phyloP scores from a whole-genome alignment of 1,140 invertebrate genomes.

The Aphidius gifuensis region DNA sequence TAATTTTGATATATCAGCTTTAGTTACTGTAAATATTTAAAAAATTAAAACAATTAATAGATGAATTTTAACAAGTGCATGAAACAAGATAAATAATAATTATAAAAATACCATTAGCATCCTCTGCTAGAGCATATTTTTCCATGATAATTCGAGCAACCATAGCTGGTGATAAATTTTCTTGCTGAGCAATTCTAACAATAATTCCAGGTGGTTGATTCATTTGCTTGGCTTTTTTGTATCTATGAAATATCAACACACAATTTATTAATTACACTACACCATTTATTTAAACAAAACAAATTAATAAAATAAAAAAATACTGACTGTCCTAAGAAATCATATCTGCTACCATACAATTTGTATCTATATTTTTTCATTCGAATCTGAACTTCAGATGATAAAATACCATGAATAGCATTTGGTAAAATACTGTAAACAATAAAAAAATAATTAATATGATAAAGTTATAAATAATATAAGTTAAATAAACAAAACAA shows the following conservation, averaged over 20 bases:
- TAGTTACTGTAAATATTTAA: conserved; percentile 27
- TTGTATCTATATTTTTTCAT: conserved; percentile 48
- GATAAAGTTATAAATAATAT: conserved; percentile 18
- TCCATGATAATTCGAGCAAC: conserved; percentile 67
- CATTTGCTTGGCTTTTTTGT: conserved; percentile 33
- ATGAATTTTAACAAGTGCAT: conserved; percentile 4
- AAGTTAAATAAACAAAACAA: conserved; percentile 7
- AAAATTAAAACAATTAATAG: conserved; percentile 17
- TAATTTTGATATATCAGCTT: conserved; percentile 56
- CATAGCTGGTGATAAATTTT: conserved; percentile 61
- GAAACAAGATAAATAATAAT: conserved; percentile 8
- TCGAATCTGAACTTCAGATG: conserved; percentile 45
- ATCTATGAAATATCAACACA: background rate
- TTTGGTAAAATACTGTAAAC: conserved; percentile 45
- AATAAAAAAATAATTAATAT: conserved; percentile 28
- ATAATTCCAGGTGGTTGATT: conserved; percentile 54
- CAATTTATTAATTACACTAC: too few species aligned
- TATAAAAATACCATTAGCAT: conserved; percentile 30
- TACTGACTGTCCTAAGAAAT: conserved; percentile 37
- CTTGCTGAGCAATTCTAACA: conserved; percentile 57
- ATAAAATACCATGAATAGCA: conserved; percentile 59
- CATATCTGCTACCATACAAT: conserved; percentile 28
- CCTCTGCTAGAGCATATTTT: conserved; percentile 52
- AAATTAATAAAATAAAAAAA: background rate
- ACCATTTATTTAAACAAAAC: background rate